Evolutionary conservation across 2,888 invertebrate species (phyloP), one percentile per base, ranked within the genome.

Genomic region (Minunthozetes semirufus): DNA sequence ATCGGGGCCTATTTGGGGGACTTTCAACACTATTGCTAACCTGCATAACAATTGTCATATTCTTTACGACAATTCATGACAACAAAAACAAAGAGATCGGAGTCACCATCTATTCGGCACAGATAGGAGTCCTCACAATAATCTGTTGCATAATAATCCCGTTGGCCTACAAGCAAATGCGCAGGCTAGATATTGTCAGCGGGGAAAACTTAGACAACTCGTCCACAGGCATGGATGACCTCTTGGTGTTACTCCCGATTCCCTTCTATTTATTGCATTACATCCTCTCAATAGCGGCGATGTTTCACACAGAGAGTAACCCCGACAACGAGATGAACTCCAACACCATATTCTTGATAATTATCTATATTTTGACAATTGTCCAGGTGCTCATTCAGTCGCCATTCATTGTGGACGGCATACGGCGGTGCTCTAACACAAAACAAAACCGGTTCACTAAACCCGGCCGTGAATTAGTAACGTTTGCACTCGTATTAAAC

Each of bases 401-500:
- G 0, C 87, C 89, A 0, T 86, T 90, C 75, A 88, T 91, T 66
- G 87, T 89, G 78, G 90, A 90, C 80, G 89, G 88, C 0, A 83
- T 90, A 56, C 84, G 90, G n/a, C 86, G 90, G n/a, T 89, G 89
- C 82, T 88, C 89, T 80, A 89, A 89, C 82, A 84, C 85, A 22
- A 85, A 86, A 78, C 85, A 86, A 72, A 84, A 89, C 1, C 87
- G 89, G 13, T 85, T 87, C 63, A 83, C 84, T 76, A 91, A 90
- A 81, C 90, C 90, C 0, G 91, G 90, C 4, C 84, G 91, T 4
- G 90, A 91, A 80, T 83, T 90, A 29, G 86, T 91, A 66, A 91
- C 90, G 80, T 91, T 91, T 83, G 85, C 91, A 56, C 85, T 90
- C 27, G 88, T 91, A 75, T 86, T 88, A 79, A 92, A 92, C 82